A percentile compares a stretch with the other conserved stretches of the same genome.
Conservation (phyloP, 2,888 invertebrate genomes). For the Hydroisotoma schaefferi region DNA sequence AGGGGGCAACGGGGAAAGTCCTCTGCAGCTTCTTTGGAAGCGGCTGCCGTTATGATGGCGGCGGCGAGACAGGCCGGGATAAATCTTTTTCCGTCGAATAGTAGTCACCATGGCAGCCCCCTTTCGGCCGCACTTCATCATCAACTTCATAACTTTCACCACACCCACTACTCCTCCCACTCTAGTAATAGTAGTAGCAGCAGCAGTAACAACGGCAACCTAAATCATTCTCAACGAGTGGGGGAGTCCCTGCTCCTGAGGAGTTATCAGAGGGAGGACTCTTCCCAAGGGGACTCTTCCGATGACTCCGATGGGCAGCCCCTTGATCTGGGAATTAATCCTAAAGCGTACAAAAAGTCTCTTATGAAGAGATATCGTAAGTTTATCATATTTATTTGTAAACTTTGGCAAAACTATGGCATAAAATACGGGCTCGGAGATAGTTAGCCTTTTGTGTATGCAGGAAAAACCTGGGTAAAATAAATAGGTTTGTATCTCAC, state of each 20-base stretch:
- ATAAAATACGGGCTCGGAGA: too few species aligned
- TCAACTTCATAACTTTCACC: conserved; percentile 49
- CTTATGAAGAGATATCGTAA: conserved; percentile 92
- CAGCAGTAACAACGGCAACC: conserved; percentile 51
- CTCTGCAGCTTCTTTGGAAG: neutral
- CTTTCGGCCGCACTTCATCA: conserved; percentile 22
- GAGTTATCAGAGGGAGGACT: conserved; percentile 47
- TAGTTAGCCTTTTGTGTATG: too few species aligned
- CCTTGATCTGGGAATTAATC: conserved; percentile 59
- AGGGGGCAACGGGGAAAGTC: neutral
- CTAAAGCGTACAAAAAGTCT: conserved; percentile 79
- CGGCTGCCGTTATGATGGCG: conserved; percentile 4
- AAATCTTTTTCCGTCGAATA: too few species aligned
- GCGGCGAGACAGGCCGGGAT: neutral
- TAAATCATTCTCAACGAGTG: conserved; percentile 47
- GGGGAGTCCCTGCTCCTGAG: too few species aligned
- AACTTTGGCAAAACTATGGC: too few species aligned
- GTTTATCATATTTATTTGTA: conserved; percentile 53
- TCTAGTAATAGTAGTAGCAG: conserved; percentile 27
- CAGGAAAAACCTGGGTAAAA: too few species aligned
- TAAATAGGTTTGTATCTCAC: too few species aligned
- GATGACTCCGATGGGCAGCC: conserved; percentile 57
- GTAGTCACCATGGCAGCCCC: neutral
- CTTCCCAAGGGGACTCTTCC: conserved; percentile 58
- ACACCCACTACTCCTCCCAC: conserved; percentile 34